Conservation (phyloP, 2,888 invertebrate genomes). For the Drosophila buzzatii region DNA sequence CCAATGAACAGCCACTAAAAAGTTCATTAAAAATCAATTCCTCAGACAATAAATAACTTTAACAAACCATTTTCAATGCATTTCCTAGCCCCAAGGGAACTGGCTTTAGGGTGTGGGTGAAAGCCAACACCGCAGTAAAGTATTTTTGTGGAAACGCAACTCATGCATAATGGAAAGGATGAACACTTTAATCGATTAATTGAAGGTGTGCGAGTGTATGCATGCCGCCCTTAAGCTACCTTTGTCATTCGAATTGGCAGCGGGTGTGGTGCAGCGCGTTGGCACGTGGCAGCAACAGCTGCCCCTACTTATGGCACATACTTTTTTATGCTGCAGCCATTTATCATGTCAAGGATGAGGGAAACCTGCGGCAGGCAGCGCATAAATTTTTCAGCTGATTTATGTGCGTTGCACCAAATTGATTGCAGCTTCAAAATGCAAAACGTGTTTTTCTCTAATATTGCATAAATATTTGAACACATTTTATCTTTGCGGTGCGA, state of each 20-base stretch:
- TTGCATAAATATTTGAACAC: slow-evolving; percentile 53
- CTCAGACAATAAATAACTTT: slow-evolving; percentile 49
- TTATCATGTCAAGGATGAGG: slow-evolving; percentile 60
- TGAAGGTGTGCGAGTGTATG: slow-evolving; percentile 19
- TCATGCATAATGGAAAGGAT: slow-evolving; percentile 47
- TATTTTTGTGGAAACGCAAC: slow-evolving; percentile 29
- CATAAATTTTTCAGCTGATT: slow-evolving; percentile 55
- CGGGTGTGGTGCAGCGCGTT: slow-evolving; percentile 22
- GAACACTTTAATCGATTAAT: slow-evolving; percentile 59
- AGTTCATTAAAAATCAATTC: slow-evolving; percentile 58
- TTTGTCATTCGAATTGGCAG: slow-evolving; percentile 53
- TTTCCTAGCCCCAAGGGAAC: slow-evolving; percentile 22
- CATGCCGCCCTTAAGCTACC: slow-evolving; percentile 8
- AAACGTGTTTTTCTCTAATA: slow-evolving; percentile 16
- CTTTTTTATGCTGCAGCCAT: slow-evolving; percentile 44
- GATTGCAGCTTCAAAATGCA: slow-evolving; percentile 50
- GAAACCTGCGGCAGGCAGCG: slow-evolving; percentile 9
- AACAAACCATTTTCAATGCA: slow-evolving; percentile 16
- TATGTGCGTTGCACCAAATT: slow-evolving; percentile 52
- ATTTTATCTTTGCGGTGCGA: slow-evolving; percentile 21
- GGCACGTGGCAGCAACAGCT: slow-evolving; percentile 68
- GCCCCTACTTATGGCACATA: slow-evolving; percentile 36
- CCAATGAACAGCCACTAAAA: slow-evolving; percentile 38
- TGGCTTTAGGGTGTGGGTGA: background rate
- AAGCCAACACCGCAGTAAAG: slow-evolving; percentile 8